Evolutionary conservation across 2,113 vertebrate species (phyloP), one percentile per base, ranked within the genome.

Genomic region (Oostethus manadensis): DNA sequence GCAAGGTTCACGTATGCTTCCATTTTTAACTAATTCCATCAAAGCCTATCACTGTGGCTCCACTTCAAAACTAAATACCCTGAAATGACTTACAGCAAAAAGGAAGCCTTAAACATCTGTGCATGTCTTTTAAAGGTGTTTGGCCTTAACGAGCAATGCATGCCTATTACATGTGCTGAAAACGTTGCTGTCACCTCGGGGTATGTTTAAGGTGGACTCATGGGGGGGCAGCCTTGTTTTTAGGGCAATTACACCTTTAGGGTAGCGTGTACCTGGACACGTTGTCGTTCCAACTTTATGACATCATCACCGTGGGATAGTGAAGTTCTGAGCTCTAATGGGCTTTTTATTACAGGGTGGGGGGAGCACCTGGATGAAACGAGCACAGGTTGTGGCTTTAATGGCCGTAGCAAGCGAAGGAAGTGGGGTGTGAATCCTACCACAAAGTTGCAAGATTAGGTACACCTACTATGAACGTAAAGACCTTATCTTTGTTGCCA

Each of bases 351-450:
- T 66, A 75, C 20, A 23, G 51, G 56, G n/a, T n/a, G 60, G 62
- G 53, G 64, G 60, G 63, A 76, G 79, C 64, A 82, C 70, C 77
- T 82, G 85, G 70, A 8, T 77, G 64, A 78, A 67, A 73, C 66
- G 64, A 67, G 59, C 70, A 53, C 55, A 73, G 71, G 53, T 64
- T 77, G 71, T 82, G 66, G 56, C 53, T 71, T 48, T 84, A 81
- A 81, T 43, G 62, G 66, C 29, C 8, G 73, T 57, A 62, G 62
- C 53, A 55, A 64, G 51, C 66, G 64, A 15, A 81, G n/a, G 64
- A 26, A 16, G 48, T 66, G n/a, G 45, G 64, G 42, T 74, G 74
- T 76, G 64, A 78, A 79, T 26, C 10, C n/a, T 9, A 11, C 46
- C 4, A 10, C 2, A 3, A 18, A 2, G 47, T 49, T 2, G 50